A percentile compares a stretch with the other conserved stretches of the same genome.
phyloP scores from a whole-genome alignment of 2,797 vertebrate genomes.

The Macropodus opercularis region DNA sequence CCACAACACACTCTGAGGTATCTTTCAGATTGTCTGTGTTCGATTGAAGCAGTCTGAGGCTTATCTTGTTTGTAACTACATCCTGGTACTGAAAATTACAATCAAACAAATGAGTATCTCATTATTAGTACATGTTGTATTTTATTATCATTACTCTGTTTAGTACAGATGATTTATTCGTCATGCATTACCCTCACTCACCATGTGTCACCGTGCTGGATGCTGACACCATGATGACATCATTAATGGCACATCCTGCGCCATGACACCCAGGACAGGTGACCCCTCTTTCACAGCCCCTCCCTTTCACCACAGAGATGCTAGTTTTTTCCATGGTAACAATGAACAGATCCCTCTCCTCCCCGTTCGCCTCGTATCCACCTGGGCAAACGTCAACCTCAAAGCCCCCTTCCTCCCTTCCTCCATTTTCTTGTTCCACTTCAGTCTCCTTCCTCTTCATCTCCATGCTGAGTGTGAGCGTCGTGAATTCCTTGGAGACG shows the following conservation, averaged over 20 bases:
- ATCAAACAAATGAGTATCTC: neutral
- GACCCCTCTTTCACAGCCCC: constrained; percentile 48
- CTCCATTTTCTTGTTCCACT: neutral
- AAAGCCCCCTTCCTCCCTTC: accelerated
- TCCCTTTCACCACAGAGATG: constrained; percentile 67
- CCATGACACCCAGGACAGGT: constrained; percentile 47
- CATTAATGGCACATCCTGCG: constrained; percentile 58
- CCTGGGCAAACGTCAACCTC: constrained; percentile 3
- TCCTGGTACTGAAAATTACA: constrained; percentile 62
- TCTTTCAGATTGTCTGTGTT: constrained; percentile 33
- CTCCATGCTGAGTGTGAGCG: constrained; percentile 66
- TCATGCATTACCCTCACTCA: no score
- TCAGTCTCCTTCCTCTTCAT: constrained; percentile 62
- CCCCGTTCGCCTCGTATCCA: neutral
- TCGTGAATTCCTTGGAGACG: constrained; percentile 50
- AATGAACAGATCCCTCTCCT: constrained; percentile 57
- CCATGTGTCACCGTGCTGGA: constrained; percentile 66
- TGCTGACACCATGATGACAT: constrained; percentile 69
- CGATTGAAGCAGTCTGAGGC: constrained; percentile 13
- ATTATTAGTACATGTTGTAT: neutral
- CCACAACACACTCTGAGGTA: constrained; percentile 60
- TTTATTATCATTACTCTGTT: no score
- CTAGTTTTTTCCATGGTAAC: constrained; percentile 75
- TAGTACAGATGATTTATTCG: no score
- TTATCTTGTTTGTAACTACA: constrained; percentile 52